Evolutionary conservation across 2,888 invertebrate genomes (phyloP).

Genomic region (Hecatera dysodea): DNA sequence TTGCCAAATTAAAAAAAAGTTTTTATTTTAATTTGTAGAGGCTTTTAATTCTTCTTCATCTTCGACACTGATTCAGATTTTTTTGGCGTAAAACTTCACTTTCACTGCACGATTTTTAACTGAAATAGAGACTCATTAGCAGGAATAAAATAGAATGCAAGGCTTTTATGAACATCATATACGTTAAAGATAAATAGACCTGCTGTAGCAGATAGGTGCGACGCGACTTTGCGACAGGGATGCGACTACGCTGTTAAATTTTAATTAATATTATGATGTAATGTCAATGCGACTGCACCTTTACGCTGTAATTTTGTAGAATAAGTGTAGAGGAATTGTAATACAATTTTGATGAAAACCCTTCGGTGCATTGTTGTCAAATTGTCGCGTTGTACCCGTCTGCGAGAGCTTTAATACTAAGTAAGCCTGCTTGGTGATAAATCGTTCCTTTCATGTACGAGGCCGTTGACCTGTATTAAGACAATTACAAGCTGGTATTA

Average conservation of each 20-base stretch:
- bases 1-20: not conserved
- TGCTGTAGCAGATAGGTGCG: no score
- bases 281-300: no score
- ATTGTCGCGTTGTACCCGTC: not conserved
- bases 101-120: not conserved
- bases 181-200: no score
- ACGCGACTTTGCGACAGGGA: not conserved
- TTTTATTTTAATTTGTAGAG: not conserved
- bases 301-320: not conserved
- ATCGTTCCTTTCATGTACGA: not conserved
- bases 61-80: not conserved
- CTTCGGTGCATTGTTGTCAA: not conserved
- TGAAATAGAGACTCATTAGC: not conserved
- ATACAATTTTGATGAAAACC: not conserved
- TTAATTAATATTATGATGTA: no score
- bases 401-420: not conserved
- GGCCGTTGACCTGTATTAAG: slow-evolving; percentile 17
- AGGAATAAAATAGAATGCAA: not conserved
- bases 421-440: not conserved
- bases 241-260: not conserved
- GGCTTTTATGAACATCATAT: no score
- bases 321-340: not conserved
- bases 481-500: slow-evolving; percentile 13
- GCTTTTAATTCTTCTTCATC: not conserved
- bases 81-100: not conserved